Percentiles rank a stretch among this genome's conserved stretches.
Conservation (phyloP, 2,113 vertebrate genomes). For the Gnathonemus longibarbis region DNA sequence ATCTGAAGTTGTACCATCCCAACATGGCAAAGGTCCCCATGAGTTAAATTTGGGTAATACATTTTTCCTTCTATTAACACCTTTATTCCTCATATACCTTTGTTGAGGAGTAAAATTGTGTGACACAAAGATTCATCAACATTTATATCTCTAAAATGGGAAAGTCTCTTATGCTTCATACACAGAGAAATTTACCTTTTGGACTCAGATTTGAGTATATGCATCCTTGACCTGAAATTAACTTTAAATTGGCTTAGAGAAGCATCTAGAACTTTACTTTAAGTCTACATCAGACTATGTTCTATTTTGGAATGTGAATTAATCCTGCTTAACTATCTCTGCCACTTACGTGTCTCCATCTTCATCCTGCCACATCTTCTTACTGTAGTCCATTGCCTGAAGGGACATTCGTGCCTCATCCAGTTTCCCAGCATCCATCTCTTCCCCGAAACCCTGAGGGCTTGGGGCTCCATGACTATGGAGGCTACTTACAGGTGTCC, state of each 20-base stretch:
- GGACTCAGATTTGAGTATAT: neutral
- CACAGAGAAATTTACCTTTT: neutral
- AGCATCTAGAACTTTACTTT: neutral
- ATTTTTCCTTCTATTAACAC: neutral
- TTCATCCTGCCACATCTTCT: constrained; percentile 70
- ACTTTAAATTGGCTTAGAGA: neutral
- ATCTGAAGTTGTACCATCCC: neutral
- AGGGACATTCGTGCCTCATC: constrained; percentile 64
- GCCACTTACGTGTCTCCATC: constrained; percentile 78
- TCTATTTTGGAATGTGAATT: neutral
- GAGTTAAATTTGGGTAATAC: too few species aligned
- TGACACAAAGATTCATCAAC: neutral
- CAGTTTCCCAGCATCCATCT: constrained; percentile 53
- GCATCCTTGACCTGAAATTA: neutral
- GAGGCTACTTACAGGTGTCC: constrained; percentile 33
- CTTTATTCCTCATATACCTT: neutral
- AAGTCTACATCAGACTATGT: neutral
- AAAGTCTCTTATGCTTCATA: neutral
- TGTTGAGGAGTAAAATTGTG: neutral
- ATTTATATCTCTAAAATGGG: neutral
- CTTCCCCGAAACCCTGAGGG: constrained; percentile 37
- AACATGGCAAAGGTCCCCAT: neutral
- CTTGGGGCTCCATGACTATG: constrained; percentile 20
- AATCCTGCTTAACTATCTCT: neutral
- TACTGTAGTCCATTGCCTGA: constrained; percentile 59